These are phyloP conservation scores for Drosophila nebulosa DNA, from an alignment of 1,140 invertebrate genomes.

Conservation along the genomic window DNA sequence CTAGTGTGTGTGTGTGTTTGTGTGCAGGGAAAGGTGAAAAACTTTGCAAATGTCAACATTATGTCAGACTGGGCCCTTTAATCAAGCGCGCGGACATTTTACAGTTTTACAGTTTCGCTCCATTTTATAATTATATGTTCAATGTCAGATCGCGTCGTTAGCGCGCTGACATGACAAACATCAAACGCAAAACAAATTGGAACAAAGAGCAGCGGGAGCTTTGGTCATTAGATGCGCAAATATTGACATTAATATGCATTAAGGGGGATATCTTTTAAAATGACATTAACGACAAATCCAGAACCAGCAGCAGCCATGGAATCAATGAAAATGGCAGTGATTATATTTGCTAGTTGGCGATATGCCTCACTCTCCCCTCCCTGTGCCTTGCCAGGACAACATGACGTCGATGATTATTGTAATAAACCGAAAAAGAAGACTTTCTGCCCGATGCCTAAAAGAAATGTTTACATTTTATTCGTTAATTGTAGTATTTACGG, in stretches of 20 bases:
- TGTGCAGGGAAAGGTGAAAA: slow-evolving; percentile 15
- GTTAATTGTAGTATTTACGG: no score
- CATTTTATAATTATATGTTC: slow-evolving; percentile 64
- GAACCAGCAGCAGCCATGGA: slow-evolving; percentile 4
- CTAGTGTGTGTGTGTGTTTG: slow-evolving; percentile 14
- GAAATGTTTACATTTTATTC: no score
- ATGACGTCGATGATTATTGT: neutral
- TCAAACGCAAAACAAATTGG: slow-evolving; percentile 38
- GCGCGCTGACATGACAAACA: slow-evolving; percentile 53
- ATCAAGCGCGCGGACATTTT: slow-evolving; percentile 37
- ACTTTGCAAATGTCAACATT: slow-evolving; percentile 74
- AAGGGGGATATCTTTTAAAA: slow-evolving; percentile 65
- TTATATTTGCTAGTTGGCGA: slow-evolving; percentile 32
- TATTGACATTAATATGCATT: slow-evolving; percentile 79
- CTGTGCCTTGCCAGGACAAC: slow-evolving; percentile 35
- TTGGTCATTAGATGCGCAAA: slow-evolving; percentile 71
- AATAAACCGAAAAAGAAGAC: no score
- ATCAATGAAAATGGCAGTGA: slow-evolving; percentile 8
- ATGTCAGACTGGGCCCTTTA: slow-evolving; percentile 59
- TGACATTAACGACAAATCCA: slow-evolving; percentile 64
- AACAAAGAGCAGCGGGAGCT: slow-evolving; percentile 28
- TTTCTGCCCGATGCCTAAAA: no score
- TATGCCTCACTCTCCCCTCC: slow-evolving; percentile 32
- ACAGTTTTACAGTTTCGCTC: slow-evolving; percentile 11
- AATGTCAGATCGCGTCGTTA: slow-evolving; percentile 56